Evolutionary conservation across 2,797 vertebrate species (phyloP), one percentile per base, ranked within the genome.

Genomic region (Paramormyrops hopkinsi): DNA sequence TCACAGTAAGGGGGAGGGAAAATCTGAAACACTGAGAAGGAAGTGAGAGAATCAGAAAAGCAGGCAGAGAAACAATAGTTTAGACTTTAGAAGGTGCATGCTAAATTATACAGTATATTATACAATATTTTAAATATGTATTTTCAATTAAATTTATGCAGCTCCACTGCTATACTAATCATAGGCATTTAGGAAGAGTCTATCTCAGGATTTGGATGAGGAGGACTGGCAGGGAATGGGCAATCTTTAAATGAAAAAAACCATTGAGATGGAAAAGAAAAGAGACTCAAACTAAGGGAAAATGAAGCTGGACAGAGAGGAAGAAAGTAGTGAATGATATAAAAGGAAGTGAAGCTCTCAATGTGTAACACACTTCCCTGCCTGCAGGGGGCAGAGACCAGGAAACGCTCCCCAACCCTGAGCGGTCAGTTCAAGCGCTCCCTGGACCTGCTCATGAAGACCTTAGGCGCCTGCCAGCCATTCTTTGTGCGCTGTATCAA

Each of bases 371-470:
- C 79, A 44, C 17, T 37, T 53, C 22, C 44, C 46, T 46, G 6
- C 25, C 33, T 88, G 89, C 93, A 99, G 98, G 98, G 98, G 51
- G 97, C 93, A 0, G 98, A 99, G 96, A 99, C 98, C 0, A 97
- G 98, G 95, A 99, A 99, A 91, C 98, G 98, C 22, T 99, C 98
- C 0, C 98, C 98, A 0, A 99, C 98, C 0, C 97, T 99, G 90
- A 99, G 98, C 97, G 98, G 98, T 93, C 98, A 99, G 96, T 99
- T 99, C 94, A 99, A 99, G 93, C 97, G 98, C 22, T 99, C 98
- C 1, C 96, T 99, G 94, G 98, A 99, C 95, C 95, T 98, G 95
- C 93, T 99, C 93, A 99, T 99, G 98, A 96, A 97, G 91, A 99
- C 98, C 0, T 96, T 99, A 85, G 97, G 97, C 0, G 96, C 97